These are phyloP conservation scores for Brachypteracias leptosomus DNA, from an alignment of 2,113 vertebrate genomes.

Conservation along the genomic window DNA sequence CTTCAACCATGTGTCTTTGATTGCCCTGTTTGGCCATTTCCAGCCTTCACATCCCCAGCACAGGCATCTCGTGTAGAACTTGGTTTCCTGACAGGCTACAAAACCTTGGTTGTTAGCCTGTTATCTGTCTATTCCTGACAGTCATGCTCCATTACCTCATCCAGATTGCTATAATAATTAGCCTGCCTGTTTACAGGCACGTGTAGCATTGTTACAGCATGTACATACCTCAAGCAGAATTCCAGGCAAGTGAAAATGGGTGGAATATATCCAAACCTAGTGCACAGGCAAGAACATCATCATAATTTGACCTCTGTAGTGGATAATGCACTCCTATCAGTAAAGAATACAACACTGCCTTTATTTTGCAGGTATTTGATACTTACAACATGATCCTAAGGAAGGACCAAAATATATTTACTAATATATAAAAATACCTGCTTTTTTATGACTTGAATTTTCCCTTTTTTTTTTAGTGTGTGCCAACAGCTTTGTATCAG, in stretches of 20 bases:
- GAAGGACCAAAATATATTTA: background rate
- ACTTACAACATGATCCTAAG: background rate
- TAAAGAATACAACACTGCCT: background rate
- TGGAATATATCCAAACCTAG: background rate
- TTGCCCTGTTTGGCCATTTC: background rate
- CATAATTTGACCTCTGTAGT: background rate
- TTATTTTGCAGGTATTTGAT: background rate
- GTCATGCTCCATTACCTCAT: background rate
- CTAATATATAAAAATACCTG: background rate
- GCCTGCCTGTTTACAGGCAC: background rate
- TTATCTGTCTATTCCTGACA: background rate
- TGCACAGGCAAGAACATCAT: background rate
- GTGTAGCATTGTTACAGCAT: fast-evolving
- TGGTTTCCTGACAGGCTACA: background rate
- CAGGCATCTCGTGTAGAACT: fast-evolving
- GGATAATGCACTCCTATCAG: background rate
- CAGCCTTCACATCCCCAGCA: background rate
- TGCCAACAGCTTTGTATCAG: background rate
- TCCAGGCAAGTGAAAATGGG: background rate
- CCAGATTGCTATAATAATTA: background rate
- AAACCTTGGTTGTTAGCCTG: background rate
- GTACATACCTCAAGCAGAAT: background rate
- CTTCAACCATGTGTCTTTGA: background rate
- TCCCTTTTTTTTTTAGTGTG: background rate
- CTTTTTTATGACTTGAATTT: background rate